Conservation (phyloP, 2,113 vertebrate species). For the Sardina pilchardus region DNA sequence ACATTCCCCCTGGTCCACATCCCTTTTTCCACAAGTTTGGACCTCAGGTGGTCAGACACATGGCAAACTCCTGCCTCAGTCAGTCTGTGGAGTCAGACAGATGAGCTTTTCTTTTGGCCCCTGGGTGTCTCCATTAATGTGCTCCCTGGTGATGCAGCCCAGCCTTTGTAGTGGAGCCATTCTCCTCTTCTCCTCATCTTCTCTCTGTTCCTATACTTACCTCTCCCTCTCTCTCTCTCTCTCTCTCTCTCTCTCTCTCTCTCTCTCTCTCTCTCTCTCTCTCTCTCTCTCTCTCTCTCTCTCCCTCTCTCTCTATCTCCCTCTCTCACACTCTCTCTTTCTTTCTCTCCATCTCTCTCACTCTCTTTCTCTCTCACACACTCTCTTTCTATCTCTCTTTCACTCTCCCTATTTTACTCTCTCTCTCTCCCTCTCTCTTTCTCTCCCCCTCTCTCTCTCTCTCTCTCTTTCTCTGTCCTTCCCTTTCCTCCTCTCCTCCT, state of each 20-base stretch:
- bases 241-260: neutral
- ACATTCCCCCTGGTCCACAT: no score
- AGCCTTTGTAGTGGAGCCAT: neutral
- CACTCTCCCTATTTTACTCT: no score
- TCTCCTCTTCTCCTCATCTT: neutral
- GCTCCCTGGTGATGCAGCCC: neutral
- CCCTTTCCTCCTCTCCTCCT: neutral
- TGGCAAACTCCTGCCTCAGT: neutral
- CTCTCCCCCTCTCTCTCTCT: neutral
- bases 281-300: constrained; percentile 35
- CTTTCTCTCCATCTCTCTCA: no score
- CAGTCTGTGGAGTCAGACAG: neutral
- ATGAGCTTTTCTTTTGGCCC: neutral
- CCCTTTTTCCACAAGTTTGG: neutral
- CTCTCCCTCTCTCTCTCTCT: neutral
- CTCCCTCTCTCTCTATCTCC: no score
- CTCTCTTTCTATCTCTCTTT: no score
- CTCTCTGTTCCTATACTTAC: neutral
- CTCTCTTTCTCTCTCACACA: no score
- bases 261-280: constrained; percentile 10
- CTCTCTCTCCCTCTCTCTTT: neutral
- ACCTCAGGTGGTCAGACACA: neutral
- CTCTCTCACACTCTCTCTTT: no score
- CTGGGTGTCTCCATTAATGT: neutral
- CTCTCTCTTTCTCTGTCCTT: neutral